phyloP scores from a whole-genome alignment of 1,140 invertebrate genomes.

The Panagrolaimus sp. region DNA sequence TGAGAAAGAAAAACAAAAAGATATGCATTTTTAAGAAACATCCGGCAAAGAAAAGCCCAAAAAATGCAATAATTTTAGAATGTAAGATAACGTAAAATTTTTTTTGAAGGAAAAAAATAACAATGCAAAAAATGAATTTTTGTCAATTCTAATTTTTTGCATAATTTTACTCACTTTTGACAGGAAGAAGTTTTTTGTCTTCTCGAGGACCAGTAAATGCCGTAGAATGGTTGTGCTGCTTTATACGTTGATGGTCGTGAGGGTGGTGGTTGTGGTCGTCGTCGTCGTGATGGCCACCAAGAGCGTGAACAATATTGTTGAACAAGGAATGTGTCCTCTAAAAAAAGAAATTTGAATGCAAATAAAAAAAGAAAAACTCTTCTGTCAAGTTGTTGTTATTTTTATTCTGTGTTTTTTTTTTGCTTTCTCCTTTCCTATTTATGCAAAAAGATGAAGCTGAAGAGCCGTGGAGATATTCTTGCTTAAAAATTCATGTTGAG shows the following conservation, averaged over 20 bases:
- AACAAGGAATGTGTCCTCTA: slow-evolving; percentile 94
- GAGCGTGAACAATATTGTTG: slow-evolving; percentile 65
- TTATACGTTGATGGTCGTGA: not conserved
- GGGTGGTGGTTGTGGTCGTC: not conserved
- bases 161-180: slow-evolving; percentile 31
- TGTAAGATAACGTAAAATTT: too few relatives aligned
- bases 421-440: too few relatives aligned
- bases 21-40: not conserved
- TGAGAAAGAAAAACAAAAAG: not conserved
- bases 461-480: too few relatives aligned
- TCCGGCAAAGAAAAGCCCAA: too few relatives aligned
- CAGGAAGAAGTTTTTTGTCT: slow-evolving; percentile 38
- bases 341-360: slow-evolving; percentile 12
- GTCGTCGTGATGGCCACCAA: slow-evolving; percentile 33
- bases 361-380: not conserved
- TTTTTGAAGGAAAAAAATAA: too few relatives aligned
- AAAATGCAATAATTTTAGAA: too few relatives aligned
- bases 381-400: too few relatives aligned
- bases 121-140: too few relatives aligned
- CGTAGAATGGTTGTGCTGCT: slow-evolving; percentile 12
- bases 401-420: too few relatives aligned
- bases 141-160: too few relatives aligned
- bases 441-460: too few relatives aligned
- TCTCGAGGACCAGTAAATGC: slow-evolving; percentile 25
- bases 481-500: too few relatives aligned